Evolutionary conservation across 2,113 vertebrate genomes (phyloP), one percentile per base, ranked within the genome.

Genomic region (Lampris megalopsis): DNA sequence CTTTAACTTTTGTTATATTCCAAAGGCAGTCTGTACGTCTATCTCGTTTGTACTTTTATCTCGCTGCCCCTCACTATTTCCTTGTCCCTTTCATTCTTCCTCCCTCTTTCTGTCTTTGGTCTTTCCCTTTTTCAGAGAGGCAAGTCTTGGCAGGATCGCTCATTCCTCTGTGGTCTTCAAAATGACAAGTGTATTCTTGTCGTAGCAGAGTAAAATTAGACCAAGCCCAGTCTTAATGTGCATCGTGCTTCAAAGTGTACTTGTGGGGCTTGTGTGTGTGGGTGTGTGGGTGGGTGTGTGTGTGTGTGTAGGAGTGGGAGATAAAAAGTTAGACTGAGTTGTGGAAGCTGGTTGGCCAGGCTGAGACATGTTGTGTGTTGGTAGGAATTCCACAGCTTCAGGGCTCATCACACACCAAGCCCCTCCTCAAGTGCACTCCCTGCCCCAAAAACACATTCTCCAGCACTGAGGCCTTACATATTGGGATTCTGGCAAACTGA

Each of bases 71-170:
- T 63, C 7, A 2, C 63, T 9, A 42, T 10, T 41, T 73, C 60
- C 38, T 63, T 10, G 8, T 50, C 60, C 41, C 38, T 52, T 5
- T 9, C 24, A n/a, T 7, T 37, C 35, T 47, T 50, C 52, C 40
- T 57, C 40, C 41, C 38, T 11, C 10, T 53, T 13, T 53, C 38
- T 60, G 8, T 63, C 70, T 73, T 40, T 56, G 56, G 72, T 61
- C 59, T 79, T 56, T 35, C 53, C 52, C 60, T 24, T 83, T 53
- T 54, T 78, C 62, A 40, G 76, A 24, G 24, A 24, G 89, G 82
- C 92, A 89, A 77, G 92, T 92, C 79, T 72, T 54, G 84, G 86
- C 92, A 90, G 75, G 91, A 86, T 7, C 65, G 58, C 81, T 92
- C 91, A 93, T 93, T 92, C 92, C 89, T 90, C 80, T 77, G 73